Percentiles rank a stretch among this genome's conserved stretches.
phyloP scores from a whole-genome alignment of 2,797 vertebrate species.

The Apogon hyalosoma region DNA sequence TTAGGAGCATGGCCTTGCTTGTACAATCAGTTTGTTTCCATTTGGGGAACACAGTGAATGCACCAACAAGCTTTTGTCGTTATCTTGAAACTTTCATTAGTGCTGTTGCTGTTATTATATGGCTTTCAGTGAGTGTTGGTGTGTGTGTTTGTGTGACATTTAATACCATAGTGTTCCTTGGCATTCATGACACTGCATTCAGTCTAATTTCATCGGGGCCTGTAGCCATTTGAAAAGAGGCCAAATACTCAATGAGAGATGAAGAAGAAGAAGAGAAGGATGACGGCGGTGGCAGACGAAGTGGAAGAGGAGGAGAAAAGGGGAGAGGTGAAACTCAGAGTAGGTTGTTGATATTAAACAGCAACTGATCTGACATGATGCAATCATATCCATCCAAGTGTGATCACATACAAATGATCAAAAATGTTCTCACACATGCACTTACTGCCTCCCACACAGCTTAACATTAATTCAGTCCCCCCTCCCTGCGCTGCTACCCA shows the following conservation, averaged over 20 bases:
- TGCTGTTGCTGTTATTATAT: constrained; percentile 27
- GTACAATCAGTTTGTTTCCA: constrained; percentile 32
- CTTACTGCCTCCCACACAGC: constrained; percentile 38
- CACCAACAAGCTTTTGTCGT: constrained; percentile 52
- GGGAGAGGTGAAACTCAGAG: constrained; percentile 56
- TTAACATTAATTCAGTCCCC: constrained; percentile 72
- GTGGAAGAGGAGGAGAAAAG: constrained; percentile 17
- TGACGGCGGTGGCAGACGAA: constrained; percentile 15
- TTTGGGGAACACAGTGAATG: constrained; percentile 35
- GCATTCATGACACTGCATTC: constrained; percentile 75
- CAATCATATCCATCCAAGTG: constrained; percentile 29
- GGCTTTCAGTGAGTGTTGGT: constrained; percentile 26
- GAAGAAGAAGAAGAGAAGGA: constrained; percentile 43
- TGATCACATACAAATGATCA: constrained; percentile 1
- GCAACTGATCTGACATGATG: constrained; percentile 54
- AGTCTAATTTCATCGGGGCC: constrained; percentile 77
- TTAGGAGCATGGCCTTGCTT: constrained; percentile 30
- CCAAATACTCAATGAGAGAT: constrained; percentile 65
- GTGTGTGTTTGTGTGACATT: constrained; percentile 62
- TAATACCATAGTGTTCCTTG: constrained; percentile 71
- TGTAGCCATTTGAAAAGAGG: constrained; percentile 72
- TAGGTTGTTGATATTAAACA: constrained; percentile 71
- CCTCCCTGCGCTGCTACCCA: neutral
- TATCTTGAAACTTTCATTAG: constrained; percentile 39
- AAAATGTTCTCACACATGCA: constrained; percentile 16